Evolutionary conservation across 2,888 invertebrate species (phyloP).

Genomic region (Dione juno): DNA sequence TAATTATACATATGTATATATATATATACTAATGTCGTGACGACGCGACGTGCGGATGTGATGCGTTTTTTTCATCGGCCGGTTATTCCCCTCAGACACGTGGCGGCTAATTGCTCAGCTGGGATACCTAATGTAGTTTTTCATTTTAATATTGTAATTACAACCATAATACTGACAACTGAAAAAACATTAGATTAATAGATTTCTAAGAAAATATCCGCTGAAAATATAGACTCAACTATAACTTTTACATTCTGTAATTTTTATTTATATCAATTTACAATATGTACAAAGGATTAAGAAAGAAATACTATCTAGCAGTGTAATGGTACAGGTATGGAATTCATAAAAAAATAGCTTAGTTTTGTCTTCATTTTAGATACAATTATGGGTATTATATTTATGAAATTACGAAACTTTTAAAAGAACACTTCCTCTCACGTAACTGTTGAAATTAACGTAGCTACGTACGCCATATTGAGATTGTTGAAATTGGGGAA

Average conservation of each 20-base stretch:
- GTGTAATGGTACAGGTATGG: too few relatives aligned
- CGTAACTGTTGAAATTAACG: slow-evolving; percentile 64
- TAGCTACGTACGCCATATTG: slow-evolving; percentile 64
- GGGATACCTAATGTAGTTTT: slow-evolving; percentile 71
- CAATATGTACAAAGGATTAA: too few relatives aligned
- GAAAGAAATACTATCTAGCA: too few relatives aligned
- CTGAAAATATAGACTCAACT: neutral
- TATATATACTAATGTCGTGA: slow-evolving; percentile 48
- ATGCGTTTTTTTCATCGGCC: slow-evolving; percentile 59
- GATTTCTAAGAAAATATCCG: neutral
- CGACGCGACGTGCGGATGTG: slow-evolving; percentile 47
- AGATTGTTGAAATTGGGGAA: slow-evolving; percentile 79
- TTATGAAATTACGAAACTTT: slow-evolving; percentile 21
- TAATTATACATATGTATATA: slow-evolving; percentile 6
- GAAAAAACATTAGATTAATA: neutral
- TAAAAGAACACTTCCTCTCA: slow-evolving; percentile 48
- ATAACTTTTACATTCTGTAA: too few relatives aligned
- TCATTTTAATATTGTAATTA: slow-evolving; percentile 55
- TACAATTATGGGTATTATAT: neutral
- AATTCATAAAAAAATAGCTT: neutral
- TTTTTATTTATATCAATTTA: too few relatives aligned
- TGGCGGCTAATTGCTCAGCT: slow-evolving; percentile 81
- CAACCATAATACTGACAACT: slow-evolving; percentile 9
- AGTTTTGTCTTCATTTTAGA: neutral
- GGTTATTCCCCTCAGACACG: slow-evolving; percentile 77